Percentiles rank a stretch among this genome's conserved stretches.
Evolutionary conservation across 2,888 invertebrate species (phyloP).

Genomic region (Campoplex capitator): DNA sequence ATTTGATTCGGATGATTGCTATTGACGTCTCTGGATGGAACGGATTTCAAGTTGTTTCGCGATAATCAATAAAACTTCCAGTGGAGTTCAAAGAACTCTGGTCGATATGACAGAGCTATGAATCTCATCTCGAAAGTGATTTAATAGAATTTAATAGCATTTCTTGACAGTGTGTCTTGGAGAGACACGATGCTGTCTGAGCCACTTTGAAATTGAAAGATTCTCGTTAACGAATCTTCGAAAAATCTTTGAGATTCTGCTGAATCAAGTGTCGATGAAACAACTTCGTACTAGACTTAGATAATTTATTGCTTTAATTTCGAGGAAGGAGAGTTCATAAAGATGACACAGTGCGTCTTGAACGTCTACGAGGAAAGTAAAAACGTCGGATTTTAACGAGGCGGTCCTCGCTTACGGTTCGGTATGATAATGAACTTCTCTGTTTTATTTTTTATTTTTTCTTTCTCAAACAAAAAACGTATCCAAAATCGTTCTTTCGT

Average conservation of each 20-base stretch:
- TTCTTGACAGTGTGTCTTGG: background rate
- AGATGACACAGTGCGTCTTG: background rate
- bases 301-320: background rate
- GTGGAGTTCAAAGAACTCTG: background rate
- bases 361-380: background rate
- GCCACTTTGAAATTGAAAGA: background rate
- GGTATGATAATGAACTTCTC: background rate
- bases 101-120: background rate
- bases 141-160: background rate
- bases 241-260: background rate
- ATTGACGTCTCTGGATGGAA: too few species aligned
- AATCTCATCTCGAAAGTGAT: background rate
- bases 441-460: background rate
- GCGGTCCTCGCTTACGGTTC: too few species aligned
- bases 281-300: background rate
- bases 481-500: background rate
- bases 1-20: too few species aligned
- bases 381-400: background rate
- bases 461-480: background rate
- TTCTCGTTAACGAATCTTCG: background rate
- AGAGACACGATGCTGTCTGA: background rate
- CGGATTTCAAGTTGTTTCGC: too few species aligned
- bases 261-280: conserved; percentile 2
- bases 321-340: background rate
- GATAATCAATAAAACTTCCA: too few species aligned